Evolutionary conservation across 2,888 invertebrate genomes (phyloP).

Genomic region (Lacanobia wlatinum): DNA sequence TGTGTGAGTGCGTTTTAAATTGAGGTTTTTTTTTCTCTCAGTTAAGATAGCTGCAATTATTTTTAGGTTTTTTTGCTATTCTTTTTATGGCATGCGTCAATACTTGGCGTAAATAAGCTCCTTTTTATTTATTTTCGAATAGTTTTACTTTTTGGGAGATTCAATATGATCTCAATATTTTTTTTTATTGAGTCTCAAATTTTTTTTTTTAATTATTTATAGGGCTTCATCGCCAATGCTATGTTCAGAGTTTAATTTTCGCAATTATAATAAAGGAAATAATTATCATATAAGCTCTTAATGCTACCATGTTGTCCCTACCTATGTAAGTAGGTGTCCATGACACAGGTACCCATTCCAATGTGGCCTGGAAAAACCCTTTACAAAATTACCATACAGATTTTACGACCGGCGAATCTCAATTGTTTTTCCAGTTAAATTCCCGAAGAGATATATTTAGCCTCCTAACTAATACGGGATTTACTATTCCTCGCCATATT

Average conservation of each 20-base stretch:
- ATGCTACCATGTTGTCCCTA: neutral
- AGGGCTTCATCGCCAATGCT: too few relatives aligned
- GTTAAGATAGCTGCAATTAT: neutral
- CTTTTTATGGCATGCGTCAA: neutral
- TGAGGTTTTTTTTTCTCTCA: neutral
- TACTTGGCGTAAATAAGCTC: neutral
- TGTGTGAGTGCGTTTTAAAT: neutral
- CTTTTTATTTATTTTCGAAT: too few relatives aligned
- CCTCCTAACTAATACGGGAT: slow-evolving; percentile 58
- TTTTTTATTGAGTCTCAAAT: too few relatives aligned
- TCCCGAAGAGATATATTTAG: slow-evolving; percentile 59
- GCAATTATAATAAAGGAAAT: neutral
- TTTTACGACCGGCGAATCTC: slow-evolving; percentile 52
- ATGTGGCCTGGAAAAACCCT: slow-evolving; percentile 48
- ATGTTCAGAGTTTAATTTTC: neutral
- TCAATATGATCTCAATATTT: too few relatives aligned
- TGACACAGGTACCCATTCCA: slow-evolving; percentile 6
- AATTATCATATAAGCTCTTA: neutral
- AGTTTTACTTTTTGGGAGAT: too few relatives aligned
- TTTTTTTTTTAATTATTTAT: too few relatives aligned
- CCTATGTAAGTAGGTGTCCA: neutral
- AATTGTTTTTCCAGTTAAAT: slow-evolving; percentile 57
- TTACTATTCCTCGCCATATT: slow-evolving; percentile 75
- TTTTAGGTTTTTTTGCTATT: neutral
- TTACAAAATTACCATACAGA: slow-evolving; percentile 44